phyloP scores from a whole-genome alignment of 2,888 invertebrate species.

The Xanthorhoe spadicearia region DNA sequence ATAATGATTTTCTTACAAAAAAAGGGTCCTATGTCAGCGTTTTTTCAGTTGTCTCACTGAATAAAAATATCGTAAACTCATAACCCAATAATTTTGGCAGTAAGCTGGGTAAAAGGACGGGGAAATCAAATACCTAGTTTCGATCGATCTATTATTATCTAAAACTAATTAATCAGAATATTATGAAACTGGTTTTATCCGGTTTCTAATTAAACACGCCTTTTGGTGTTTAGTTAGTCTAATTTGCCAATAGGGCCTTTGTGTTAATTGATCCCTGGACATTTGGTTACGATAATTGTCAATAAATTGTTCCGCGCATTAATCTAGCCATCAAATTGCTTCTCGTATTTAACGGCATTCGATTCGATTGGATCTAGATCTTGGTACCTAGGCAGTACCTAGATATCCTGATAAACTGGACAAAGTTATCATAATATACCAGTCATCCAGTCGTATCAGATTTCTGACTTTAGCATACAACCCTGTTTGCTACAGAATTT shows the following conservation, averaged over 20 bases:
- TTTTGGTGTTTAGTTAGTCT: constrained; percentile 55
- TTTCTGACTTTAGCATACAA: too few species aligned
- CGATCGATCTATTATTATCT: too few species aligned
- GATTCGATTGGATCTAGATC: constrained; percentile 53
- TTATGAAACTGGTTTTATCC: background rate
- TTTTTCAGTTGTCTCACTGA: too few species aligned
- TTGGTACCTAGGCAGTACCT: background rate
- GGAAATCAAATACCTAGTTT: background rate
- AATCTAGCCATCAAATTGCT: constrained; percentile 78
- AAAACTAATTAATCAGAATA: background rate
- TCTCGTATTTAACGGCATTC: constrained; percentile 58
- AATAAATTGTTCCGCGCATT: constrained; percentile 81
- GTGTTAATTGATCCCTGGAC: constrained; percentile 80
- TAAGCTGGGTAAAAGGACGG: background rate
- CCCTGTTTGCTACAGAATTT: too few species aligned
- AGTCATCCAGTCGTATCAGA: too few species aligned
- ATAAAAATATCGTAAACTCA: too few species aligned
- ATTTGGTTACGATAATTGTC: constrained; percentile 80
- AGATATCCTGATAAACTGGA: constrained; percentile 32
- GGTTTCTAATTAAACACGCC: constrained; percentile 6
- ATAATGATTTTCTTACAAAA: too few species aligned
- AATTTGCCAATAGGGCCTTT: constrained; percentile 80
- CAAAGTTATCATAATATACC: constrained; percentile 7
- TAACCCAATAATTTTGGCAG: background rate
- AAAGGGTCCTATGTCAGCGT: too few species aligned